phyloP scores from a whole-genome alignment of 2,888 invertebrate genomes.

The Rhimphoctona megacephalus region DNA sequence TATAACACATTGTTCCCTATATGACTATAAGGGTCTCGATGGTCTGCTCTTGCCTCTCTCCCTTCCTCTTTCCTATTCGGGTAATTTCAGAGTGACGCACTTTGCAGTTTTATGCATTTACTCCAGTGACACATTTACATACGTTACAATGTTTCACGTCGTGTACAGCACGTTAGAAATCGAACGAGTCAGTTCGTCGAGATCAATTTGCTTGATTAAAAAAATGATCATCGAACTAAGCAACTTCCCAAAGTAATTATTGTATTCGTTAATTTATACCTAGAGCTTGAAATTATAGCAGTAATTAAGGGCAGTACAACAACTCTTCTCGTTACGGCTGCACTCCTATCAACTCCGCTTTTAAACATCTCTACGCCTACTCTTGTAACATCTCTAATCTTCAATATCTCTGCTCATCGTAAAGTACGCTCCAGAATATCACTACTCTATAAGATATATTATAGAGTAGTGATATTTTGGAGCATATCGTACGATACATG shows the following conservation, averaged over 20 bases:
- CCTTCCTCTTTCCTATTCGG: conserved; percentile 16
- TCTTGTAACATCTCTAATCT: no score
- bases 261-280: neutral
- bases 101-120: conserved; percentile 38
- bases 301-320: no score
- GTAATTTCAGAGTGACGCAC: conserved; percentile 62
- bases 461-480: no score
- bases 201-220: neutral
- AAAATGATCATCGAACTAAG: neutral
- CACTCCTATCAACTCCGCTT: no score
- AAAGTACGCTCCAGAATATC: no score
- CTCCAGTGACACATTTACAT: conserved; percentile 14
- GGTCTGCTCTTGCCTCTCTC: conserved; percentile 10
- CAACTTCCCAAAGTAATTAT: neutral
- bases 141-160: neutral
- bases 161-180: neutral
- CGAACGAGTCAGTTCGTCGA: neutral
- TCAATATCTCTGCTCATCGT: no score
- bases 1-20: conserved; percentile 29
- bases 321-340: no score
- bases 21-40: conserved; percentile 37
- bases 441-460: no score
- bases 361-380: no score
- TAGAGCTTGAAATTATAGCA: neutral
- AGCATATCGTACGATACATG: no score